Conservation (phyloP, 2,888 invertebrate species). For the Plebejus melissa region DNA sequence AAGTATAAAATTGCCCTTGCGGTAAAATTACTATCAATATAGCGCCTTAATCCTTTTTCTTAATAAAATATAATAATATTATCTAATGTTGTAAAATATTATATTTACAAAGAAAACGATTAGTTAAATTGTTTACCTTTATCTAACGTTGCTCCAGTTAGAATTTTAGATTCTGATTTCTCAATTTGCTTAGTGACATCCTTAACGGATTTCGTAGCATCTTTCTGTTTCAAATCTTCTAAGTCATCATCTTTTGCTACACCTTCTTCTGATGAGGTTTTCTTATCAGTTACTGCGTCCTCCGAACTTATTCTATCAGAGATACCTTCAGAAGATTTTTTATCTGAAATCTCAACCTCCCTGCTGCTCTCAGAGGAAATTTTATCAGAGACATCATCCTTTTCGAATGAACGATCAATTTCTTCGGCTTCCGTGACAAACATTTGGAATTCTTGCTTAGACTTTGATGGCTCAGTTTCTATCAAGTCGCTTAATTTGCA, state of each 20-base stretch:
- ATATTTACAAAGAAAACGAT: too few relatives aligned
- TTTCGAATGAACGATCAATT: slow-evolving; percentile 63
- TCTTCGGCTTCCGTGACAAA: slow-evolving; percentile 74
- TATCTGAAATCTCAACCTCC: slow-evolving; percentile 72
- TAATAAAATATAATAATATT: too few relatives aligned
- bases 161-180: slow-evolving; percentile 44
- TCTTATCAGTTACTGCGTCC: slow-evolving; percentile 74
- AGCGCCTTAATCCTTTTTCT: too few relatives aligned
- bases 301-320: slow-evolving; percentile 75
- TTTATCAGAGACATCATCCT: slow-evolving; percentile 71
- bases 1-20: too few relatives aligned
- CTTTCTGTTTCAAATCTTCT: slow-evolving; percentile 46
- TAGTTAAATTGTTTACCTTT: slow-evolving; percentile 46
- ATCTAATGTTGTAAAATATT: too few relatives aligned
- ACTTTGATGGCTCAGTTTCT: slow-evolving; percentile 52
- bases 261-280: slow-evolving; percentile 72
- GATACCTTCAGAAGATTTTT: slow-evolving; percentile 73
- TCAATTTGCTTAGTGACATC: slow-evolving; percentile 42
- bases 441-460: slow-evolving; percentile 69
- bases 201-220: slow-evolving; percentile 41
- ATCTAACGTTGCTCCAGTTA: slow-evolving; percentile 50
- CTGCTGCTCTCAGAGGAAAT: slow-evolving; percentile 75
- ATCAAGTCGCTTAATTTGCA: slow-evolving; percentile 63
- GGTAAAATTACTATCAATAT: too few relatives aligned
- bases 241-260: slow-evolving; percentile 47